phyloP scores from a whole-genome alignment of 2,797 vertebrate genomes.

The Crocodylus rhombifer region DNA sequence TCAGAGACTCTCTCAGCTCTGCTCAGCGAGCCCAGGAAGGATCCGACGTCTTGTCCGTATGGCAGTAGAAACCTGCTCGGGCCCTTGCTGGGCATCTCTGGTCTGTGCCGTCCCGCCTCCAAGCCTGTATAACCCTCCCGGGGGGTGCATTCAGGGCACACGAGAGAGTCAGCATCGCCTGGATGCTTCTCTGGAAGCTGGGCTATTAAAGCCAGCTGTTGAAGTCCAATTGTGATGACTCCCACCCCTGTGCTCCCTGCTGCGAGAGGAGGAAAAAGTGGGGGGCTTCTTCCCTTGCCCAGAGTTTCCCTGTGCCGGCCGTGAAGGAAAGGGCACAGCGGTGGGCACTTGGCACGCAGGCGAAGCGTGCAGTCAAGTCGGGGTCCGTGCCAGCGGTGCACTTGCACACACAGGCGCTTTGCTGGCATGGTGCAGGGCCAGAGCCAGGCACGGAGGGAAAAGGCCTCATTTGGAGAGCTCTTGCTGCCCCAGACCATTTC shows the following conservation, averaged over 20 bases:
- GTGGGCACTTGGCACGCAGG: too few relatives aligned
- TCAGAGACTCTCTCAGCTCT: background rate
- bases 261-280: background rate
- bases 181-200: background rate
- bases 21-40: too few relatives aligned
- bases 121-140: background rate
- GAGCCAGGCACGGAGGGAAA: background rate
- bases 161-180: fast-evolving
- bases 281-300: fast-evolving
- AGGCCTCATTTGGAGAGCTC: background rate
- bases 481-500: too few relatives aligned
- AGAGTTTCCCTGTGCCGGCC: background rate
- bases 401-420: background rate
- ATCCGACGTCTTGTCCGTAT: background rate
- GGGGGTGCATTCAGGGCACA: fast-evolving
- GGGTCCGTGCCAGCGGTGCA: too few relatives aligned
- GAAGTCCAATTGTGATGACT: background rate
- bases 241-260: background rate
- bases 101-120: too few relatives aligned
- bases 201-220: background rate
- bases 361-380: too few relatives aligned
- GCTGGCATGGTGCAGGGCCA: background rate
- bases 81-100: background rate
- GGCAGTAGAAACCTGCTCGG: background rate
- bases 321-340: background rate